Percentiles rank a stretch among this genome's conserved stretches.
phyloP scores from a whole-genome alignment of 2,888 invertebrate species.

The Phoenoteleia sp. region DNA sequence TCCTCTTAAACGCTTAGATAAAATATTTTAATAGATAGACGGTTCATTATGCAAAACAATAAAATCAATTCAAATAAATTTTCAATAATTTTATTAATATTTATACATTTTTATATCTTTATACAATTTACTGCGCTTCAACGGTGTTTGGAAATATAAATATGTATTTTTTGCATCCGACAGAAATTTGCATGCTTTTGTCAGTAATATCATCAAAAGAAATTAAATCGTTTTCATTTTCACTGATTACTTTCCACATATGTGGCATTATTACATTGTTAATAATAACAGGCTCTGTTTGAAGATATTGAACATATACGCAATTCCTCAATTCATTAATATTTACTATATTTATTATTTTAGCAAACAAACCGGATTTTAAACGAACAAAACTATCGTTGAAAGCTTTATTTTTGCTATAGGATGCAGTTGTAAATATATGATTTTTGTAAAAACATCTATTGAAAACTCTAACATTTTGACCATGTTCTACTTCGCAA shows the following conservation, averaged over 20 bases:
- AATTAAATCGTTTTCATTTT: neutral
- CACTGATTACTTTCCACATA: neutral
- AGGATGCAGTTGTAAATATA: neutral
- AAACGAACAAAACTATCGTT: constrained; percentile 6
- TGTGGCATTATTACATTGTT: neutral
- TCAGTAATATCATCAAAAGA: neutral
- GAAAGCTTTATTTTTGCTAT: constrained; percentile 7
- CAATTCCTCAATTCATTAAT: neutral
- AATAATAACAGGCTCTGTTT: neutral
- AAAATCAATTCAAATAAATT: neutral
- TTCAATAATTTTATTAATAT: neutral
- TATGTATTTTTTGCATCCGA: neutral
- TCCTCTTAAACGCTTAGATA: too few species aligned
- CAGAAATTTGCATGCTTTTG: neutral
- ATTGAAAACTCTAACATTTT: neutral
- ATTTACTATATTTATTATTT: neutral
- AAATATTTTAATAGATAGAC: too few species aligned
- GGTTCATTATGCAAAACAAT: neutral
- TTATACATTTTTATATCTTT: neutral
- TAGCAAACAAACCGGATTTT: neutral
- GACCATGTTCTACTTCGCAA: neutral
- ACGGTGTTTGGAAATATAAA: neutral
- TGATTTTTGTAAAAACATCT: constrained; percentile 19
- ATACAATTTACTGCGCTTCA: constrained; percentile 1
- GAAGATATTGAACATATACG: neutral